Evolutionary conservation across 2,797 vertebrate genomes (phyloP).

Genomic region (Pachyuromys duprasi): DNA sequence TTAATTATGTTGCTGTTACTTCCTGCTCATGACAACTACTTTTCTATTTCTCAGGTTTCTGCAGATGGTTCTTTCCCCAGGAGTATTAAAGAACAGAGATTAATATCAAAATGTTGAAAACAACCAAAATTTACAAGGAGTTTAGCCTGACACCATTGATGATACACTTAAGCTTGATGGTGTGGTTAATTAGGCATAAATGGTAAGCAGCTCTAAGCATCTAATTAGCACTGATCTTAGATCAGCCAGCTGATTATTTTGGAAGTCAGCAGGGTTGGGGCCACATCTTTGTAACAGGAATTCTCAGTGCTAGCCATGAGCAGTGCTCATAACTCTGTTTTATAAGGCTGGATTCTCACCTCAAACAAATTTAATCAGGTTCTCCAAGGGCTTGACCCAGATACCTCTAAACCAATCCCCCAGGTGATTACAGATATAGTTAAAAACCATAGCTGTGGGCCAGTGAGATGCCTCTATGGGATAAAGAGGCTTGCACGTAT

Average conservation of each 20-base stretch:
- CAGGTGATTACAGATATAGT: background rate
- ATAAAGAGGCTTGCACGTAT: background rate
- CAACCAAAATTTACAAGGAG: slow-evolving; percentile 12
- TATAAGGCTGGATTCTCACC: background rate
- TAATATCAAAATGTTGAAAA: slow-evolving; percentile 63
- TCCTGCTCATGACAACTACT: slow-evolving; percentile 51
- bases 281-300: background rate
- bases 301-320: background rate
- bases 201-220: background rate
- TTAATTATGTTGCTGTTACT: slow-evolving; percentile 46
- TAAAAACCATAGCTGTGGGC: background rate
- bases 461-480: background rate
- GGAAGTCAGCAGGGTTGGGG: background rate
- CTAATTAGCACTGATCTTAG: background rate
- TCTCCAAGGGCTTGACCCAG: background rate
- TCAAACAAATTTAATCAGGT: slow-evolving; percentile 23
- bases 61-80: slow-evolving; percentile 16
- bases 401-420: background rate
- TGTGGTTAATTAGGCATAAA: slow-evolving; percentile 3
- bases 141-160: slow-evolving; percentile 44
- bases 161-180: background rate
- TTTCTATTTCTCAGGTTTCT: slow-evolving; percentile 32
- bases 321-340: background rate
- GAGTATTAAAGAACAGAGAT: slow-evolving; percentile 45
- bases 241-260: background rate